Evolutionary conservation across 1,140 invertebrate genomes (phyloP).

Genomic region (Phocides pigmalion): DNA sequence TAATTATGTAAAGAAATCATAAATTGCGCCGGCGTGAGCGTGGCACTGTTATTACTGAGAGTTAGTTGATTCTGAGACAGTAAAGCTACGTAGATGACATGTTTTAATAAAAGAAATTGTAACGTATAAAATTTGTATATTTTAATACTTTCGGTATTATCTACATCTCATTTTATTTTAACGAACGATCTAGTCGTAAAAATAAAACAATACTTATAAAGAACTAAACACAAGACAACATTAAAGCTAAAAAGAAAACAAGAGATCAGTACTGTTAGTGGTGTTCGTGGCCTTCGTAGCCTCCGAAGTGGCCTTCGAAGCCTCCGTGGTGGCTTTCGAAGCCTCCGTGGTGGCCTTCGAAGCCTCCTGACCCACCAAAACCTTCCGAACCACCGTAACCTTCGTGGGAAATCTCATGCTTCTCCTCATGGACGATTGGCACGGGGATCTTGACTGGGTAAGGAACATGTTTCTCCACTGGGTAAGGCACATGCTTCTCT

Average conservation of each 20-base stretch:
- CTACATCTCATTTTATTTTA: slow-evolving; percentile 54
- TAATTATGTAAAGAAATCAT: background rate
- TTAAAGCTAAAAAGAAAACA: slow-evolving; percentile 82
- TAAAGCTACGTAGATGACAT: background rate
- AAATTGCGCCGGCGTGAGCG: background rate
- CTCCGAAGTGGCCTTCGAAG: slow-evolving; percentile 31
- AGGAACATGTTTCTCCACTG: slow-evolving; percentile 86
- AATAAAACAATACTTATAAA: slow-evolving; percentile 70
- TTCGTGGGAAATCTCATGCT: slow-evolving; percentile 53
- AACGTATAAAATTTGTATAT: slow-evolving; percentile 45
- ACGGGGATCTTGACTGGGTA: slow-evolving; percentile 84
- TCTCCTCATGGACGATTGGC: slow-evolving; percentile 76
- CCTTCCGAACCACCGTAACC: slow-evolving; percentile 47
- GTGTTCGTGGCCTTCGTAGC: slow-evolving; percentile 42
- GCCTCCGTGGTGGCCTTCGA: slow-evolving; percentile 42
- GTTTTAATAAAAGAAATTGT: background rate
- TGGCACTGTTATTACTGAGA: background rate
- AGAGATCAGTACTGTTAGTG: slow-evolving; percentile 79
- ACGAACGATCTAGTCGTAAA: slow-evolving; percentile 57
- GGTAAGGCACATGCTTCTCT: slow-evolving; percentile 86
- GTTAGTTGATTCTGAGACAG: background rate
- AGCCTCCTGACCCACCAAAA: slow-evolving; percentile 9
- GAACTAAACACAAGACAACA: slow-evolving; percentile 80
- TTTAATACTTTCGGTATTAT: slow-evolving; percentile 80
- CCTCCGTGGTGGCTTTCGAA: slow-evolving; percentile 44